phyloP scores from a whole-genome alignment of 2,113 vertebrate species.

The Diglossa brunneiventris region DNA sequence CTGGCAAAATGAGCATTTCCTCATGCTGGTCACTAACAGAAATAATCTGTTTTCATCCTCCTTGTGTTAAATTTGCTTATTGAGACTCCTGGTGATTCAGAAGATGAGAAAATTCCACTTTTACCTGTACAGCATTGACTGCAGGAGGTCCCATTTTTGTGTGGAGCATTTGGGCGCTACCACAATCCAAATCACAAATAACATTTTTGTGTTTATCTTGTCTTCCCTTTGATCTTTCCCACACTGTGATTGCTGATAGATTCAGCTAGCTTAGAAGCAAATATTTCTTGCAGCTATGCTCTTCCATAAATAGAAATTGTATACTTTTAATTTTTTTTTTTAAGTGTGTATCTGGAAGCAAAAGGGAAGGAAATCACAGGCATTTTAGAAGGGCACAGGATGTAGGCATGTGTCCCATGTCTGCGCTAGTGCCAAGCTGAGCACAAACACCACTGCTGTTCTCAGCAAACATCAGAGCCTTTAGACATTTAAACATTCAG shows the following conservation, averaged over 20 bases:
- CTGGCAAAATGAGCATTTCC: not conserved
- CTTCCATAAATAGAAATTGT: not conserved
- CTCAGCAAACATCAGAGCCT: not conserved
- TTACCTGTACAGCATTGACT: not conserved
- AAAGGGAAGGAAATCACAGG: not conserved
- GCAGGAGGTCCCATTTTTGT: not conserved
- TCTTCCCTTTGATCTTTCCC: constrained; percentile 32
- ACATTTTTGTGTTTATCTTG: not conserved
- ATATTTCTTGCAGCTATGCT: not conserved
- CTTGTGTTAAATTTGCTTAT: not conserved
- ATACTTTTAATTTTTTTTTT: not conserved
- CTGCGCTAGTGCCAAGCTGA: not conserved
- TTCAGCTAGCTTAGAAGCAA: constrained; percentile 3
- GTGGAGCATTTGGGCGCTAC: not conserved
- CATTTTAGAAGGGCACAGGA: not conserved
- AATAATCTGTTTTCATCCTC: not conserved
- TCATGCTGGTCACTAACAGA: not conserved
- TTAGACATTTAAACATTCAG: constrained; percentile 1
- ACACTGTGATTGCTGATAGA: not conserved
- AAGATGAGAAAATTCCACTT: not conserved
- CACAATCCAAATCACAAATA: not conserved
- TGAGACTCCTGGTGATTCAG: not conserved
- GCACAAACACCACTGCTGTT: not conserved
- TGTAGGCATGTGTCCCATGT: not conserved
- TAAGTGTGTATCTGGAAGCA: not conserved